Evolutionary conservation across 2,113 vertebrate genomes (phyloP).

Genomic region (Blennius ocellaris): DNA sequence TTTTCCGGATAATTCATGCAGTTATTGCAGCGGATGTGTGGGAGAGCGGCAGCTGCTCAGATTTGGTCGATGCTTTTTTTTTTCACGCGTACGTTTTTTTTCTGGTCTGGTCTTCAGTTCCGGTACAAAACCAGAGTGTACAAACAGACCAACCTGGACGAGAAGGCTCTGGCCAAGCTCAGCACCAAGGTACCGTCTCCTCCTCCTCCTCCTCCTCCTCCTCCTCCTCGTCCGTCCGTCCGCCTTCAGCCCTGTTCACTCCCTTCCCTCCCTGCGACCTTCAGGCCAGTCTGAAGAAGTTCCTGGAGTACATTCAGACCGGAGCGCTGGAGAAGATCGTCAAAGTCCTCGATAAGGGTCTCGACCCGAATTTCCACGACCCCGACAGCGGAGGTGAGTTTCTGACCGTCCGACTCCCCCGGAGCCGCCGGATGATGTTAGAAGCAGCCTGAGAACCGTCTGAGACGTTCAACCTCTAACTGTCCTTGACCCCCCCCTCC

Average conservation of each 20-base stretch:
- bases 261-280: neutral
- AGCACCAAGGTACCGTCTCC: slow-evolving; percentile 90
- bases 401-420: too few species aligned
- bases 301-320: slow-evolving; percentile 90
- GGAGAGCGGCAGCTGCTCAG: too few species aligned
- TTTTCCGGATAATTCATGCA: too few species aligned
- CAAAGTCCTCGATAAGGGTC: slow-evolving; percentile 91
- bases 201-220: too few species aligned
- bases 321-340: slow-evolving; percentile 89
- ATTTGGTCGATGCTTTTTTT: too few species aligned
- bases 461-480: too few species aligned
- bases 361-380: slow-evolving; percentile 94
- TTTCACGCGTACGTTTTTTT: slow-evolving; percentile 27
- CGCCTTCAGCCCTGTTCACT: neutral
- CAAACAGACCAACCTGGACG: slow-evolving; percentile 94
- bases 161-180: slow-evolving; percentile 94
- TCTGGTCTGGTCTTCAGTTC: slow-evolving; percentile 84
- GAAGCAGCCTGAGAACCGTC: neutral
- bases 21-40: too few species aligned
- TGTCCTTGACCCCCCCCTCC: slow-evolving; percentile 4
- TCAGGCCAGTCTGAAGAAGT: slow-evolving; percentile 93
- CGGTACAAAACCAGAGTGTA: slow-evolving; percentile 98
- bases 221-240: too few species aligned
- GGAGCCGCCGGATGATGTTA: neutral
- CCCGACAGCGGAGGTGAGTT: slow-evolving; percentile 89